Evolutionary conservation across 1,140 invertebrate genomes (phyloP).

Genomic region (Neotoxoptera formosana): DNA sequence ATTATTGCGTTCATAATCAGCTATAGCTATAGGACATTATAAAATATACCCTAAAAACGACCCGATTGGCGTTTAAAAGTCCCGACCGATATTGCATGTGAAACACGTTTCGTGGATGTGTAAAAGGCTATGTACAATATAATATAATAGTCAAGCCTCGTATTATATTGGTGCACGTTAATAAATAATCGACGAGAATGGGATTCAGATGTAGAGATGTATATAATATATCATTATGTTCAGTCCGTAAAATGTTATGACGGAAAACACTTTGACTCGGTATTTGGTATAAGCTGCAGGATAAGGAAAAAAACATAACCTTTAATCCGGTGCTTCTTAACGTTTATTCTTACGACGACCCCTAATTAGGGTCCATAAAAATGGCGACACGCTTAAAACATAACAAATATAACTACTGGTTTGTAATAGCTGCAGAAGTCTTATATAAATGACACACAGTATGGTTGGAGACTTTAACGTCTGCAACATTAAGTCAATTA

Average conservation of each 20-base stretch:
- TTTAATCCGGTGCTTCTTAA: too few species aligned
- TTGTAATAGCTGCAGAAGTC: background rate
- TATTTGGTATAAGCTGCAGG: background rate
- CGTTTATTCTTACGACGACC: too few species aligned
- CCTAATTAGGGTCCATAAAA: too few species aligned
- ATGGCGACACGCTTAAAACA: too few species aligned
- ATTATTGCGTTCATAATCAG: background rate
- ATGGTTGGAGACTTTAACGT: constrained; percentile 6
- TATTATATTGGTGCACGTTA: background rate
- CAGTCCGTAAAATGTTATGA: background rate
- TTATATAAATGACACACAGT: background rate
- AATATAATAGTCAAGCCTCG: background rate
- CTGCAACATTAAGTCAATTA: background rate
- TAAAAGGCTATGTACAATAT: background rate
- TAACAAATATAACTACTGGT: background rate
- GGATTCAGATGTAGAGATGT: background rate
- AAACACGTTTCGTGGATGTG: background rate
- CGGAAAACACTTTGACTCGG: background rate
- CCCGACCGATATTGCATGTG: background rate
- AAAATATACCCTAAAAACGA: background rate
- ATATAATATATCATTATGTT: too few species aligned
- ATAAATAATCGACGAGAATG: background rate
- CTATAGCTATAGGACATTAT: too few species aligned
- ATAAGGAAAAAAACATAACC: background rate
- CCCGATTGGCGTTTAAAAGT: background rate